phyloP scores from a whole-genome alignment of 2,888 invertebrate genomes.

The Ptycholaimellus sp. region DNA sequence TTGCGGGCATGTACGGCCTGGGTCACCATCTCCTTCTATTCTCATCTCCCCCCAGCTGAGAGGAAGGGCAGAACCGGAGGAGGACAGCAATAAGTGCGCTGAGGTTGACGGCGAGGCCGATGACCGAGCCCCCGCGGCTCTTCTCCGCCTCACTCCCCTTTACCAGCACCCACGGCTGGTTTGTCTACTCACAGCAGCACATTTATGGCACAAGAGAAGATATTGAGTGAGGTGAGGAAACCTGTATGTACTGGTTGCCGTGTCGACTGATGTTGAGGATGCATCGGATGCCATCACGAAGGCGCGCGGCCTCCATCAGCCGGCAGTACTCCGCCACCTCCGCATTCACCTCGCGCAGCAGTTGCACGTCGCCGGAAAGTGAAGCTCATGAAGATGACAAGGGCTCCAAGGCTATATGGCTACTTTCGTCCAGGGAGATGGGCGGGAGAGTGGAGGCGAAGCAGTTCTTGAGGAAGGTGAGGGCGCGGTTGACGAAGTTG shows the following conservation, averaged over 20 bases:
- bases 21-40: no score
- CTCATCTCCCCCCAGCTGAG: no score
- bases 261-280: slow-evolving; percentile 61
- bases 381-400: no score
- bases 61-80: no score
- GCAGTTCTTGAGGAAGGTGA: slow-evolving; percentile 62
- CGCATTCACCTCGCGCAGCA: not conserved
- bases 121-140: no score
- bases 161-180: slow-evolving; percentile 75
- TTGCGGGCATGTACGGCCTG: slow-evolving; percentile 71
- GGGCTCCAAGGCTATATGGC: no score
- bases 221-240: no score
- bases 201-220: no score
- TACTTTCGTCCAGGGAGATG: slow-evolving; percentile 15
- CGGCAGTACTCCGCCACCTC: slow-evolving; percentile 5
- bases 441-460: slow-evolving; percentile 39
- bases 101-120: slow-evolving; percentile 57
- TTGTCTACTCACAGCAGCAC: no score
- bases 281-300: slow-evolving; percentile 60
- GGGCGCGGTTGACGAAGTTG: slow-evolving; percentile 76
- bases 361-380: slow-evolving; percentile 16
- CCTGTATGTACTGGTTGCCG: slow-evolving; percentile 91
- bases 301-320: slow-evolving; percentile 27
- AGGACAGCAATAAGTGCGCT: slow-evolving; percentile 53
- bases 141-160: slow-evolving; percentile 53